These are phyloP conservation scores for Phengaris alcon DNA, from an alignment of 2,888 invertebrate species.

Conservation along the genomic window DNA sequence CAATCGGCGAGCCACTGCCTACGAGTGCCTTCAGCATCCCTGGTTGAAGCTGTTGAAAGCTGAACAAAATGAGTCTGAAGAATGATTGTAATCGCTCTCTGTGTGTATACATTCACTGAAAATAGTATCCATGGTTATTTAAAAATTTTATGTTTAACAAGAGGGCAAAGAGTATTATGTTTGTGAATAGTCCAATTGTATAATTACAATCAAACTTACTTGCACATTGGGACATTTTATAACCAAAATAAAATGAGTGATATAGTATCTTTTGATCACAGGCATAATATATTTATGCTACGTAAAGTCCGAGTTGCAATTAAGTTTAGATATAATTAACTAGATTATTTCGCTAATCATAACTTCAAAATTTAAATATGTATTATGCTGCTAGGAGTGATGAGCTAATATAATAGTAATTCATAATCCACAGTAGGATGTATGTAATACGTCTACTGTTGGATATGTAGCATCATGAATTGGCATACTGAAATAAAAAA, in stretches of 20 bases:
- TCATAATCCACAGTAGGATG: slow-evolving; percentile 55
- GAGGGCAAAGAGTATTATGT: slow-evolving; percentile 71
- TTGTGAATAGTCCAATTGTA: slow-evolving; percentile 75
- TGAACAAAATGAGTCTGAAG: slow-evolving; percentile 69
- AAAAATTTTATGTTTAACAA: slow-evolving; percentile 67
- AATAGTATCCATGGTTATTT: slow-evolving; percentile 57
- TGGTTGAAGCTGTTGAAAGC: slow-evolving; percentile 83
- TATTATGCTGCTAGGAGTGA: slow-evolving; percentile 59
- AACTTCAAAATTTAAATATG: slow-evolving; percentile 55
- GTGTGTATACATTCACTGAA: slow-evolving; percentile 62
- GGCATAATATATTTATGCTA: not conserved
- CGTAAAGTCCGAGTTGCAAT: not conserved
- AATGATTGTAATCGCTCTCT: slow-evolving; percentile 70
- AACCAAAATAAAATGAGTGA: not conserved
- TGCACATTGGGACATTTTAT: not conserved
- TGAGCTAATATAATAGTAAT: slow-evolving; percentile 47
- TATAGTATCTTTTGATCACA: not conserved
- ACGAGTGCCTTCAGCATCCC: slow-evolving; percentile 95
- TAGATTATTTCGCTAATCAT: slow-evolving; percentile 65
- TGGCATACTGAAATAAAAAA: slow-evolving; percentile 65
- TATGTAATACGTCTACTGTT: slow-evolving; percentile 71
- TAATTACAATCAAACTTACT: slow-evolving; percentile 31
- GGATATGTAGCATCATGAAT: slow-evolving; percentile 50
- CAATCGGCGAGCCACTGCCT: slow-evolving; percentile 93
- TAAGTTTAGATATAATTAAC: slow-evolving; percentile 29